A percentile compares a stretch with the other conserved stretches of the same genome.
These are phyloP conservation scores for Pogonognathellus flavescens DNA, from an alignment of 1,140 invertebrate species.

Conservation along the genomic window DNA sequence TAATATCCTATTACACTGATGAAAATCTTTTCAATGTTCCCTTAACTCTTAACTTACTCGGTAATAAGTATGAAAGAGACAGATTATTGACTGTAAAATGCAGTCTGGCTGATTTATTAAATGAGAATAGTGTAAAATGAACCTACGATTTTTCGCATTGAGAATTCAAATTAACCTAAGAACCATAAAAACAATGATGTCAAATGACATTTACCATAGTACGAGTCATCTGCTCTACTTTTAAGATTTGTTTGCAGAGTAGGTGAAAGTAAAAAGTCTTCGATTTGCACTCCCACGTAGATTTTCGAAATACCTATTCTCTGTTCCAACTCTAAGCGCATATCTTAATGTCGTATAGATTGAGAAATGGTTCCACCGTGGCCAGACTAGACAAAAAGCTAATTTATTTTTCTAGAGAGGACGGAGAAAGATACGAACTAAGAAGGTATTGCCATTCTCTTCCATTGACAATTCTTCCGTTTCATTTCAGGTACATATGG, in stretches of 20 bases:
- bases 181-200: conserved; percentile 1
- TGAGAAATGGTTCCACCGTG: conserved; percentile 44
- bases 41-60: background rate
- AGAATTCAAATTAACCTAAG: conserved; percentile 21
- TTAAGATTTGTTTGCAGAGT: no score
- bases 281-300: background rate
- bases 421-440: background rate
- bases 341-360: conserved; percentile 12
- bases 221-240: conserved; percentile 18
- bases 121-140: background rate
- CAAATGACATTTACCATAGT: background rate
- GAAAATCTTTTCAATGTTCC: background rate
- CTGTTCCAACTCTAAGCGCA: background rate
- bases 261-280: conserved; percentile 11
- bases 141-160: background rate
- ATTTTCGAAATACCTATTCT: conserved; percentile 11
- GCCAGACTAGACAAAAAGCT: conserved; percentile 14
- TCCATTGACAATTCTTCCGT: background rate
- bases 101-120: conserved; percentile 30
- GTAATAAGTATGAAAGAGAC: background rate
- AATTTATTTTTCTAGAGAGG: conserved; percentile 68
- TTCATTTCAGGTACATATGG: conserved; percentile 71
- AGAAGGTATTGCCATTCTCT: background rate
- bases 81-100: conserved; percentile 41
- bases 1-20: no score